Base-by-base conservation (phyloP, 1,140 invertebrate genomes). In the Leptonema lineaticorne region DNA sequence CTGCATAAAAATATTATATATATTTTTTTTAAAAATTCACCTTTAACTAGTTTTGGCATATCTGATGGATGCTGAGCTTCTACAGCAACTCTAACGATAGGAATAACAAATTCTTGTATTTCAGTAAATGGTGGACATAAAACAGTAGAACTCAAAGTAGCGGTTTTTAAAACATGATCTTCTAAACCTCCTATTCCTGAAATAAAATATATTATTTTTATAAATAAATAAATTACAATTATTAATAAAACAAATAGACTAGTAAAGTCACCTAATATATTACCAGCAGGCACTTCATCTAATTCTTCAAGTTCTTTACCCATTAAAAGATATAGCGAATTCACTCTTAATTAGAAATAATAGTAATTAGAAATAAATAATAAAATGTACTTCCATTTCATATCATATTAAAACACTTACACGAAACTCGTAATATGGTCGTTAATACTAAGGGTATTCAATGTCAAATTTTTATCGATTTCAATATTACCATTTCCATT, bases 81-180 rank as follows among this genome's bases (percentile, higher is more conserved):
- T n/a, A 99, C 82, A 7, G 97, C 96, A 1, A 99, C 97, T 64
- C 95, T 85, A 0, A 99, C 82, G 72, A 99, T 97, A 0, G 97
- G 96, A 5, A 90, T 88, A 2, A 89, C 87, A 73, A 93, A 87
- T 45, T 89, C 86, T 62, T 88, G 89, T 33, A 95, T 79, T 75
- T 97, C 94, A 33, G 89, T 89, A 75, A 99, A 97, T 0, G 96
- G 87, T 0, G 95, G 92, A 82, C 94, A 96, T 66, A 89, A 88
- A 22, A 94, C 74, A 0, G 87, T 91, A 62, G 86, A 89, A 9
- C 93, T 93, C n/a, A 99, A 77, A 0, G 96, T 98, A 0, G 92
- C 95, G 11, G 93, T 95, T 81, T 97, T 96, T 0, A 97, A 79
- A 11, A 95, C 87, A 75, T 93, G 88, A 0, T 94, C 88, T 74